Conservation (phyloP, 1,140 invertebrate species). For the Cotesia glomerata region DNA sequence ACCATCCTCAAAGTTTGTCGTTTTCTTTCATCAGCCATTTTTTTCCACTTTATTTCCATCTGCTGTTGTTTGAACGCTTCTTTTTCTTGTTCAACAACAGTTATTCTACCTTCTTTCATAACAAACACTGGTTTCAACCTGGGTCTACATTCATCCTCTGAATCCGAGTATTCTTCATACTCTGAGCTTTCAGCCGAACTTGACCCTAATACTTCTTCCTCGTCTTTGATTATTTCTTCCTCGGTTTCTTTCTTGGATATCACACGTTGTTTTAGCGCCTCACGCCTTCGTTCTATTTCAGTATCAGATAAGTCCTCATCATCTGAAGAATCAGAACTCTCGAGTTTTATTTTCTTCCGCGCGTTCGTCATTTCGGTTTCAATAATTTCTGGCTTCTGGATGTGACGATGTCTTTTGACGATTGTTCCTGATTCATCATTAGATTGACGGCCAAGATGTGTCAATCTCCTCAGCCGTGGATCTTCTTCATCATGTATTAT, state of each 20-base stretch:
- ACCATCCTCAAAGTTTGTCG: constrained; percentile 88
- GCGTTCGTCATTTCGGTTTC: constrained; percentile 65
- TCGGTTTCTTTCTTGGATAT: constrained; percentile 73
- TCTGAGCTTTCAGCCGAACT: constrained; percentile 79
- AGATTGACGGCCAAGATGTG: constrained; percentile 64
- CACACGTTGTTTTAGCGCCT: constrained; percentile 73
- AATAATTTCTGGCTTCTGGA: constrained; percentile 76
- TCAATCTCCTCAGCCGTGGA: constrained; percentile 74
- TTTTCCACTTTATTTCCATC: constrained; percentile 69
- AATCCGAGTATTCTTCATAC: constrained; percentile 88
- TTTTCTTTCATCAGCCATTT: constrained; percentile 69
- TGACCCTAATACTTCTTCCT: constrained; percentile 81
- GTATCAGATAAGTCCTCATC: constrained; percentile 78
- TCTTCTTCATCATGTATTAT: constrained; percentile 70
- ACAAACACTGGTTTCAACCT: constrained; percentile 97
- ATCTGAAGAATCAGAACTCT: constrained; percentile 66
- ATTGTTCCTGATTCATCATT: constrained; percentile 68
- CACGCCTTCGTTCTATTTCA: constrained; percentile 82
- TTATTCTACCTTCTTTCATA: constrained; percentile 90
- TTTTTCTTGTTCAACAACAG: constrained; percentile 92
- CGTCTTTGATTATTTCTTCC: constrained; percentile 68
- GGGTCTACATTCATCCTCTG: constrained; percentile 86
- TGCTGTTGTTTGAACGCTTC: constrained; percentile 85
- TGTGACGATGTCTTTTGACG: constrained; percentile 65
- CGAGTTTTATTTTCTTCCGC: constrained; percentile 52